Base-by-base conservation (phyloP, 2,113 vertebrate genomes). In the Oryzias woworae region DNA sequence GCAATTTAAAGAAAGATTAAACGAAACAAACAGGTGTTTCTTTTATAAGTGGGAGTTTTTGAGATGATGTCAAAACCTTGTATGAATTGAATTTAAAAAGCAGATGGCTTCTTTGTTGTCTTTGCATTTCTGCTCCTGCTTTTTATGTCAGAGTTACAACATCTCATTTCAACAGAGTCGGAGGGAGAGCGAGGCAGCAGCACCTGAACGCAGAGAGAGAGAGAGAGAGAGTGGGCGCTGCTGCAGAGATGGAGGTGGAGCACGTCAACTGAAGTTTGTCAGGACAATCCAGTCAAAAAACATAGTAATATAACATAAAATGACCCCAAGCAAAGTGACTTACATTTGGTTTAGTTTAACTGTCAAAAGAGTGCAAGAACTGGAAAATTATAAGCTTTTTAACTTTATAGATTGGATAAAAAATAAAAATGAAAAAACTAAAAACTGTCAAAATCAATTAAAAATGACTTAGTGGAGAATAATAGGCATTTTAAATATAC, bases 211-310 rank as follows among this genome's bases (percentile, higher is more conserved):
- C 31, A 51, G 2, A 15, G 16, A 42, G 62, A 56, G 12, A 46
- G 4, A 48, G 18, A 26, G 14, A 0, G 4, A 7, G 24, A 51
- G 46, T 51, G 22, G 42, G 55, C 0, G 23, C 31, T 36, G 31
- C 31, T 36, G 31, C 31, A 7, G 1, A 50, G 23, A 50, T 22
- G 45, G 26, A 56, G 4, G 41, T 43, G 4, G 26, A 26, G 18
- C 36, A 26, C 24, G 20, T 58, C 18, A 49, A 57, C 20, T 24
- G 10, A 54, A 65, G 28, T 48, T 36, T 56, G 47, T n/a, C 48
- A 42, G 42, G 55, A 43, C 31, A 65, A 65, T 42, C 54, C 18
- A 56, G 43, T 44, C 54, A 44, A 10, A 10, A 0, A 0, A 36
- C 31, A 12, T 36, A 2, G 8, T 10, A 36, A 36, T 36, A 2